These are phyloP conservation scores for Zootermopsis nevadensis DNA, from an alignment of 2,888 invertebrate species.

Conservation along the genomic window DNA sequence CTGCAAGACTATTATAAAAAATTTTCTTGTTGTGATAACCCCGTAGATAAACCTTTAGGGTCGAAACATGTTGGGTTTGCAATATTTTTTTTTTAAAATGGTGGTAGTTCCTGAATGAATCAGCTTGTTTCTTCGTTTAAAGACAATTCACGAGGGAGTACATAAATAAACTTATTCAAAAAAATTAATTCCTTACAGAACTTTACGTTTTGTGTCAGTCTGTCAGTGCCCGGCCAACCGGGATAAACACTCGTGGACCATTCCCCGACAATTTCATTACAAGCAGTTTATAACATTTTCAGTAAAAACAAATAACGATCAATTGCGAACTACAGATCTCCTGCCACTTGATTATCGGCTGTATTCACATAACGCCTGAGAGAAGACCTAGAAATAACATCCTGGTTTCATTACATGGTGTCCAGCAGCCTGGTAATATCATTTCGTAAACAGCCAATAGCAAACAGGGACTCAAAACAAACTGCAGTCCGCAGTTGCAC, in stretches of 20 bases:
- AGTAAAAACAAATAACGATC: conserved; percentile 3
- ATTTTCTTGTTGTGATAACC: too few species aligned
- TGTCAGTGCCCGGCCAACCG: not conserved
- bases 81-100: too few species aligned
- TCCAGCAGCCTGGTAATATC: conserved; percentile 33
- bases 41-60: too few species aligned
- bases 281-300: not conserved
- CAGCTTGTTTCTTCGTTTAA: too few species aligned
- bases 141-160: too few species aligned
- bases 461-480: conserved; percentile 39
- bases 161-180: too few species aligned
- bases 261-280: conserved; percentile 14
- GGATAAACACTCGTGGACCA: not conserved
- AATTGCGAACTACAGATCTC: conserved; percentile 7
- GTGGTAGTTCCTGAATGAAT: too few species aligned
- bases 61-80: too few species aligned
- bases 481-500: conserved; percentile 15
- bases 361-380: conserved; percentile 16
- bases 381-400: conserved; percentile 30
- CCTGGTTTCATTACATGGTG: conserved; percentile 35
- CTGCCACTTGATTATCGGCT: conserved; percentile 25
- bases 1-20: too few species aligned
- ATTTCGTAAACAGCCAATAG: conserved; percentile 42
- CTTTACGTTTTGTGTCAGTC: not conserved
- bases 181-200: too few species aligned